Base-by-base conservation (phyloP, 2,113 vertebrate genomes). In the Zosterops hypoxanthus region DNA sequence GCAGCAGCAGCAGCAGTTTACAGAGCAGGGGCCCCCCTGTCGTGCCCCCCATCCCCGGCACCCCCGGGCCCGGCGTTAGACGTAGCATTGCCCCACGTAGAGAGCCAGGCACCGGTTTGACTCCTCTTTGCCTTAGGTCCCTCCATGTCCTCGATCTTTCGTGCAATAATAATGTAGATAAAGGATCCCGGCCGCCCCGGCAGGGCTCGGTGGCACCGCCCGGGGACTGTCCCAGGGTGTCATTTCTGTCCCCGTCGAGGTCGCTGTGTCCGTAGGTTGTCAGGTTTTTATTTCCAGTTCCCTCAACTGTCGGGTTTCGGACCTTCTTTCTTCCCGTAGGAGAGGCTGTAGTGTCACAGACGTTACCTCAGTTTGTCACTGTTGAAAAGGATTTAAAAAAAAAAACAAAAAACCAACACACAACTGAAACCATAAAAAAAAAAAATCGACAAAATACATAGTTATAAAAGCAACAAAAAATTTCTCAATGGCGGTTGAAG, bases 151-250 rank as follows among this genome's bases (percentile, higher is more conserved):
- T 95, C 92, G 65, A 97, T 97, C 97, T 98, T 95, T 97, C 96
- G 97, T 98, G 98, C 98, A 98, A 98, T 98, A 98, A 98, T 98
- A 98, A 98, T 95, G 96, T 94, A 97, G 97, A 95, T 92, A 97
- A 93, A 81, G 93, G 92, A 84, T 79, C 56, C 97, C 87, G 94
- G 89, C 88, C 11, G 64, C 89, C 88, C 68, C 15, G 95, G 95
- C 92, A 59, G 91, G 65, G 91, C 81, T 91, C 75, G 76, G 94
- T 47, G 39, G 49, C 70, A 42, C 70, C 14, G 82, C 57, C 80
- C 89, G 5, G 36, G 65, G 4, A 24, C 64, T 72, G 91, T 94
- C 95, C 71, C 50, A 52, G 94, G 82, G 33, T 65, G 91, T 91
- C 86, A 75, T 88, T 72, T 83, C 66, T 89, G 94, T 95, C 86